Evolutionary conservation across 2,888 invertebrate genomes (phyloP).

Genomic region (Tipula vernalis): DNA sequence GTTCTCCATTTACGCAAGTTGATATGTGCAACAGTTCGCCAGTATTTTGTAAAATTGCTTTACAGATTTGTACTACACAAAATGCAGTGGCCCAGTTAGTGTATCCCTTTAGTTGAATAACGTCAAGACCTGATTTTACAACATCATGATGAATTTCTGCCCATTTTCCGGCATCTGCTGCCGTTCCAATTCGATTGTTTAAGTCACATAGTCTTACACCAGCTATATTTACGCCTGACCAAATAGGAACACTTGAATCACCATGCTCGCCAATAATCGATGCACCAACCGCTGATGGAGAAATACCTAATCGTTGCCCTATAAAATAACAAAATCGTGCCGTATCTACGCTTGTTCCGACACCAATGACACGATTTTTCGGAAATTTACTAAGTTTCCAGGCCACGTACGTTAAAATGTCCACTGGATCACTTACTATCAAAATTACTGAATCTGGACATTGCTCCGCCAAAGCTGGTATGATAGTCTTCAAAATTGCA

Average conservation of each 20-base stretch:
- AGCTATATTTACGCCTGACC: conserved; percentile 80
- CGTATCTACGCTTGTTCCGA: conserved; percentile 82
- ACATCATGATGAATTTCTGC: conserved; percentile 57
- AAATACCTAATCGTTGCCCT: conserved; percentile 62
- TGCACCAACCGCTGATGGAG: conserved; percentile 67
- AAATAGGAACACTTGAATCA: conserved; percentile 71
- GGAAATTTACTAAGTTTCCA: conserved; percentile 82
- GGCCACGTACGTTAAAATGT: conserved; percentile 73
- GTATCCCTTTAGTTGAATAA: conserved; percentile 69
- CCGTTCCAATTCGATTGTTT: conserved; percentile 53
- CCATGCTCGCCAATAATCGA: conserved; percentile 89
- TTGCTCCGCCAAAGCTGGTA: conserved; percentile 45
- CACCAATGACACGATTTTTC: conserved; percentile 67
- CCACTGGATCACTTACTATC: conserved; percentile 81
- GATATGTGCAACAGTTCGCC: conserved; percentile 59
- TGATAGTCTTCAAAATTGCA: conserved; percentile 34
- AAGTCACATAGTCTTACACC: conserved; percentile 64
- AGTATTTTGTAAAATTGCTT: conserved; percentile 53
- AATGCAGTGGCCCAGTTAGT: conserved; percentile 79
- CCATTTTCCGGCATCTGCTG: conserved; percentile 61
- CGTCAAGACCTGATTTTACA: conserved; percentile 61
- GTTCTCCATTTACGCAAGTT: conserved; percentile 55
- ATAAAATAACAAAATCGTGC: conserved; percentile 73
- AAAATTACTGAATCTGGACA: conserved; percentile 71
- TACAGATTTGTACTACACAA: conserved; percentile 51